Base-by-base conservation (phyloP, 2,113 vertebrate genomes). In the Poeciliopsis turrubarensis region DNA sequence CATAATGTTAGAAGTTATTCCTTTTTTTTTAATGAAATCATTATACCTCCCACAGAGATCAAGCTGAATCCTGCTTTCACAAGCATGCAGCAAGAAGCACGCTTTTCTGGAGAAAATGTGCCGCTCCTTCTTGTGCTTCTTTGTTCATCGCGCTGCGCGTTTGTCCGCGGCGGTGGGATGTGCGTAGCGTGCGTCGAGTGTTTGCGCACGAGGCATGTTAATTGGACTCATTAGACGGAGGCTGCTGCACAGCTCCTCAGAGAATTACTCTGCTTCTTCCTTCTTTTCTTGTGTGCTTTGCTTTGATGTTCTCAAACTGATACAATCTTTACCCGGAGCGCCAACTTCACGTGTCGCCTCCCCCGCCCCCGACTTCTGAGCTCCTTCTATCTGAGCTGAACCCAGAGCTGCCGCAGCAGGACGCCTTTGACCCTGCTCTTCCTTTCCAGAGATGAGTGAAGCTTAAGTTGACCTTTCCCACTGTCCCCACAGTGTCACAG, bases 181-280 rank as follows among this genome's bases (percentile, higher is more conserved):
- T 30, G 6, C 22, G 25, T 30, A 34, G 77, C 63, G 70, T 34
- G 60, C 8, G 22, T 4, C 25, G 72, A 65, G 79, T 39, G 81
- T 79, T 78, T 39, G 70, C 79, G 81, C 72, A 61, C 30, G 25
- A 29, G 72, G 73, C 84, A 88, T 82, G 75, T 83, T 93, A 93
- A 92, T 92, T 92, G 89, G 79, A 89, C 90, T 93, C 90, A 91
- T 93, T 92, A 93, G 83, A 60, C 69, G 22, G 85, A 85, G 51
- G 85, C 84, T 81, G 88, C 85, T 80, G 88, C 90, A 79, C 41
- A 27, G 82, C 84, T 89, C 84, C 87, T 79, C 81, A 86, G 90
- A 89, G 86, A 89, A 89, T 77, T 75, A 8, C 77, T 80, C 80
- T 76, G 60, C 61, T 68, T 80, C 75, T 84, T 79, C 54, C 66